phyloP scores from a whole-genome alignment of 2,113 vertebrate genomes.

The Melanotaenia duboulayi region DNA sequence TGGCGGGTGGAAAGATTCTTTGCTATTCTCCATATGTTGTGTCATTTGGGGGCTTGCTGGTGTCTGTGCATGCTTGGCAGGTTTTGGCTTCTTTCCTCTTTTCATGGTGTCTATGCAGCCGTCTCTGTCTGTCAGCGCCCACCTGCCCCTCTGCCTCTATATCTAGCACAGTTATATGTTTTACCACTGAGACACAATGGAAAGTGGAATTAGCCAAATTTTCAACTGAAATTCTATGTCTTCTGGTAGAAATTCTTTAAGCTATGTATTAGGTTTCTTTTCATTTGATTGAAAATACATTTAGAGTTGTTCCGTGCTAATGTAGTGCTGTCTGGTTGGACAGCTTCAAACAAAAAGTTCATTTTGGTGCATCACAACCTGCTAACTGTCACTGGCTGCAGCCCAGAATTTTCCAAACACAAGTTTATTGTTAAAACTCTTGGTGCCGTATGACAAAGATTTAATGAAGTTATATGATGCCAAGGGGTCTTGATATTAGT shows the following conservation, averaged over 20 bases:
- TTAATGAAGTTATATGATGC: too few relatives aligned
- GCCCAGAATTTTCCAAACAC: too few relatives aligned
- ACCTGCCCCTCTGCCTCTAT: conserved; percentile 62
- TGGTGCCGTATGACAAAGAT: too few relatives aligned
- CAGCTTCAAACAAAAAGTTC: too few relatives aligned
- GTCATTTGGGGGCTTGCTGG: conserved; percentile 68
- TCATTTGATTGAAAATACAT: too few relatives aligned
- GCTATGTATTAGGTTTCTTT: too few relatives aligned
- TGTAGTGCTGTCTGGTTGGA: too few relatives aligned
- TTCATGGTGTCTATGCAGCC: conserved; percentile 58
- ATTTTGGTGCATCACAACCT: too few relatives aligned
- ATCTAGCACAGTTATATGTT: conserved; percentile 39
- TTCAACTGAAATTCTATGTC: background rate
- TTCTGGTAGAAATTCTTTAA: background rate
- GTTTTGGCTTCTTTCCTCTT: conserved; percentile 62
- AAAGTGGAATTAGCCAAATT: conserved; percentile 19
- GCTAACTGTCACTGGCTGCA: too few relatives aligned
- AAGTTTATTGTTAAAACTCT: too few relatives aligned
- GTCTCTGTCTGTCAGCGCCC: conserved; percentile 70
- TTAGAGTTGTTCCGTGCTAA: too few relatives aligned
- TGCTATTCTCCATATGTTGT: conserved; percentile 74
- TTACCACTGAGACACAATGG: conserved; percentile 22
- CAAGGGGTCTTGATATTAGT: too few relatives aligned
- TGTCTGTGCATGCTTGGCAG: conserved; percentile 68
- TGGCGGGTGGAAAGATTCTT: conserved; percentile 46